phyloP scores from a whole-genome alignment of 2,797 vertebrate species.

The Halcyon smyrnensis region DNA sequence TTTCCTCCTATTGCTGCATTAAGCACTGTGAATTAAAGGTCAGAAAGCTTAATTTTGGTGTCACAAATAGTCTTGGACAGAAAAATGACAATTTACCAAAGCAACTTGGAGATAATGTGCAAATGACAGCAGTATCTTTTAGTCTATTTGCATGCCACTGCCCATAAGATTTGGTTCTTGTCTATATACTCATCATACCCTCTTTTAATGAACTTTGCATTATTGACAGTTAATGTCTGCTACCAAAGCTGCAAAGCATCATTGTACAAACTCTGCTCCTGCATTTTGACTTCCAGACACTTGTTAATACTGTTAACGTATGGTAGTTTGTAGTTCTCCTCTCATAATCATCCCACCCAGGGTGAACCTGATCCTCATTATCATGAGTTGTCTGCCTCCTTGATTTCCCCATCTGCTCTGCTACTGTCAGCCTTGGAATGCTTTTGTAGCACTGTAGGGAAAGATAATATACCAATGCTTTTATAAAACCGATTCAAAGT shows the following conservation, averaged over 20 bases:
- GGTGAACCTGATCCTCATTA: background rate
- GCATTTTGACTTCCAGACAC: background rate
- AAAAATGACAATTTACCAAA: background rate
- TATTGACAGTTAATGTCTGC: background rate
- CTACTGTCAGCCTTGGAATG: background rate
- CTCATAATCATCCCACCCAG: background rate
- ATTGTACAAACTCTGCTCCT: background rate
- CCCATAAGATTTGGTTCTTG: background rate
- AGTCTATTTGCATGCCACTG: background rate
- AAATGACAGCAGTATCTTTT: background rate
- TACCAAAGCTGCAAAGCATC: background rate
- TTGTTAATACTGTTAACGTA: background rate
- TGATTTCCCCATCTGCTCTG: background rate
- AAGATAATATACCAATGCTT: background rate
- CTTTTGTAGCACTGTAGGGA: background rate
- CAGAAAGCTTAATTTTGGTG: background rate
- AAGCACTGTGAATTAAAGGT: background rate
- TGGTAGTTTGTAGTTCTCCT: background rate
- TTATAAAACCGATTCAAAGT: background rate
- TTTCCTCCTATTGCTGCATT: background rate
- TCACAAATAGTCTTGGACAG: background rate
- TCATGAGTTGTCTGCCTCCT: background rate
- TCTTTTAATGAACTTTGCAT: background rate
- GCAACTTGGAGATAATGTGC: background rate
- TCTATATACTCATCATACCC: background rate